Evolutionary conservation across 2,113 vertebrate species (phyloP).

Genomic region (Acrocephalus kingi): DNA sequence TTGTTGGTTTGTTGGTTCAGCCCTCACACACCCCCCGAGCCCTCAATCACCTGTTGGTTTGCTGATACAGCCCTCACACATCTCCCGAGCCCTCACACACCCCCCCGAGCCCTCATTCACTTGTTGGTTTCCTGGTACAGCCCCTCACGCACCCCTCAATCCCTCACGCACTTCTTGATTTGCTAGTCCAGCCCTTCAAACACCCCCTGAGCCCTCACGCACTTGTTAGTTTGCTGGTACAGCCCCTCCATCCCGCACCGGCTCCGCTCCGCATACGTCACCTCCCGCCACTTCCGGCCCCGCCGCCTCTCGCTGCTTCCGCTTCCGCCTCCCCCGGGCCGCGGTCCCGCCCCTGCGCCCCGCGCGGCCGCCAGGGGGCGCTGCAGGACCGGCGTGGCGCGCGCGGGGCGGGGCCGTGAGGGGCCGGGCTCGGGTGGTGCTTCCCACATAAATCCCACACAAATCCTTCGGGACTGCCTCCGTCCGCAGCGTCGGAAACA

Average conservation of each 20-base stretch:
- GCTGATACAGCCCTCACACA: too few species aligned
- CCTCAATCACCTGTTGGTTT: too few species aligned
- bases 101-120: not conserved
- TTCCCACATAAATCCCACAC: rapidly evolving
- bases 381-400: not conserved
- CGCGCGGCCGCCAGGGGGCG: not conserved
- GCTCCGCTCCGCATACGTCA: not conserved
- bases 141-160: not conserved
- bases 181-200: not conserved
- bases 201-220: not conserved
- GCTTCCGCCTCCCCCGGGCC: not conserved
- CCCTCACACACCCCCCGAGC: too few species aligned
- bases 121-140: conserved; percentile 60
- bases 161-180: not conserved
- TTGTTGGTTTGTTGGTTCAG: too few species aligned
- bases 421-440: not conserved
- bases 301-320: not conserved
- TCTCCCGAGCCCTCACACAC: too few species aligned
- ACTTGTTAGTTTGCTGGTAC: too few species aligned
- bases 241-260: conserved; percentile 77
- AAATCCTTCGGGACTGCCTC: rapidly evolving
- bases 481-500: rapidly evolving
- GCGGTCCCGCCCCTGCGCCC: not conserved
- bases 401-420: not conserved
- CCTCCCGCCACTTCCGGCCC: not conserved